Base-by-base conservation (phyloP, 2,113 vertebrate species). In the Eidolon helvum region DNA sequence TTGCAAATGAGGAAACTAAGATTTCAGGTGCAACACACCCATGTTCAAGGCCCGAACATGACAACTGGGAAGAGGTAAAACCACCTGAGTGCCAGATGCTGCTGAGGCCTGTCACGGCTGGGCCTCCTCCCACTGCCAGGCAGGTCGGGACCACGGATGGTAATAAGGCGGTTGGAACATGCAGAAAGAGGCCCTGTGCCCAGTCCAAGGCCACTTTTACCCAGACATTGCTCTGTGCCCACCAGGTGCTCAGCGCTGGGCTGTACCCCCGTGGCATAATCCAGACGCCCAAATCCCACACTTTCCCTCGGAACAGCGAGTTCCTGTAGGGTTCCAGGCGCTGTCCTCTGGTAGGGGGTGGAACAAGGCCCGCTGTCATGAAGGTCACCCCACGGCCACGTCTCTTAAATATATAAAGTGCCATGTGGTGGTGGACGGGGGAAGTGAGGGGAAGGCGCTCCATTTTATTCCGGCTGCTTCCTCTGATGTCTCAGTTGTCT, bases 101-200 rank as follows among this genome's bases (percentile, higher is more conserved):
- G 5, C 26, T 55, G 26, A 7, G 0, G 7, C 4, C 66, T 33
- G n/a, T 19, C 3, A 0, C 2, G 0, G 45, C 1, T 0, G 12
- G 55, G 40, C 72, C 72, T 65, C 8, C 3, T n/a, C 28, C 59
- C 40, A 0, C 11, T 1, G 9, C 33, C n/a, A 3, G 4, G 1
- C 24, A 19, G 12, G 21, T 15, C 19, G 43, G 4, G 10, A 33
- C 0, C 0, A 16, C 3, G 40, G 53, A 4, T 59, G 40, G 4
- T 59, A 53, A 15, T 4, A 48, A 2, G 12, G 28, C 21, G 0
- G 5, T 7, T 0, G 22, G 45, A 11, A 43, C 35, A 0, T 1
- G 15, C 6, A 26, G 16, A 10, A 22, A 50, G 40, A 55, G 26
- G 14, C 48, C 57, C 50, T 21, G 57, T 1, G 8, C n/a, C 59